Percentiles rank a stretch among this genome's conserved stretches.
phyloP scores from a whole-genome alignment of 2,888 invertebrate genomes.

The Chaitophorus viminalis region DNA sequence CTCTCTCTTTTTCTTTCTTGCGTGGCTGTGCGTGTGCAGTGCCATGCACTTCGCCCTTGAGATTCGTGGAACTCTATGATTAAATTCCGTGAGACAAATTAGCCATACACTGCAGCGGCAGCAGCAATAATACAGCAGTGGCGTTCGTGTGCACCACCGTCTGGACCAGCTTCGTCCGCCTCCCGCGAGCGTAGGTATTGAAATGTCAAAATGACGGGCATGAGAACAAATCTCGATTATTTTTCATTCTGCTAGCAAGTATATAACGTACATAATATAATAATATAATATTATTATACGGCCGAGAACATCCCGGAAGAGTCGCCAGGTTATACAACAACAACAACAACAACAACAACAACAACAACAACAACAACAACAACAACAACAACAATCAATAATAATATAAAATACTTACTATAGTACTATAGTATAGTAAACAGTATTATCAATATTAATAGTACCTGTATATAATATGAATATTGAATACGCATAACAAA shows the following conservation, averaged over 20 bases:
- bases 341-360: too few species aligned
- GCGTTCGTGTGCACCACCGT: background rate
- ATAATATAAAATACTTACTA: too few species aligned
- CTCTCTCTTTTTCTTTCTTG: background rate
- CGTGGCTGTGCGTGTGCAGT: too few species aligned
- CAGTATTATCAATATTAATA: too few species aligned
- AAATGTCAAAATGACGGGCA: conserved; percentile 53
- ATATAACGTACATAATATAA: too few species aligned
- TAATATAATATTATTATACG: background rate
- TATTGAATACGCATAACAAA: too few species aligned
- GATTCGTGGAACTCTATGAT: conserved; percentile 21
- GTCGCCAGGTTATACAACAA: too few species aligned
- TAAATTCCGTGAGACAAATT: conserved; percentile 47
- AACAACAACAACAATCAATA: too few species aligned
- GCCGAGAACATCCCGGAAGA: background rate
- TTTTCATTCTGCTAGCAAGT: background rate
- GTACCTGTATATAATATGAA: too few species aligned
- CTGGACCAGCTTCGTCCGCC: background rate
- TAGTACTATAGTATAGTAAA: too few species aligned
- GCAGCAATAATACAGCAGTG: background rate
- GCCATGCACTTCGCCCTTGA: conserved; percentile 14
- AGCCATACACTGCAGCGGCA: background rate
- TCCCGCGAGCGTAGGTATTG: background rate
- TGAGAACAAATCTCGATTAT: conserved; percentile 34
- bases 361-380: too few species aligned